These are phyloP conservation scores for Polydrusus pterygomalis DNA, from an alignment of 2,888 invertebrate species.

Conservation along the genomic window DNA sequence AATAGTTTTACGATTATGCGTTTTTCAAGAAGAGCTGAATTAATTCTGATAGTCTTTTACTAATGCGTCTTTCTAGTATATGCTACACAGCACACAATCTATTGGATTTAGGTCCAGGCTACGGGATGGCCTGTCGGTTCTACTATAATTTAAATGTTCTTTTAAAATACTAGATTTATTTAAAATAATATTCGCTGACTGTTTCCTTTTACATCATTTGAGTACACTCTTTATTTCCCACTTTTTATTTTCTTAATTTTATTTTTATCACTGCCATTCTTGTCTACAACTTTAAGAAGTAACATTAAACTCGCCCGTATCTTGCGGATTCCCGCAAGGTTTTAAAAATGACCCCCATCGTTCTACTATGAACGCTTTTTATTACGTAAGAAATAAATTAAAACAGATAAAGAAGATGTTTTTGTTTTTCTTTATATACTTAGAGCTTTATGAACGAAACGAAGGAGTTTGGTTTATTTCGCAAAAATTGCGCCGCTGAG, in stretches of 20 bases:
- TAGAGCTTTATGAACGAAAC: background rate
- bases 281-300: constrained; percentile 49
- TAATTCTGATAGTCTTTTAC: too few relatives aligned
- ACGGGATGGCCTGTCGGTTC: too few relatives aligned
- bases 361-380: constrained; percentile 41
- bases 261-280: constrained; percentile 44
- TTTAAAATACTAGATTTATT: too few relatives aligned
- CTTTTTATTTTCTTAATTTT: constrained; percentile 47
- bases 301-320: constrained; percentile 43
- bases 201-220: constrained; percentile 5
- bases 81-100: too few relatives aligned
- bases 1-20: too few relatives aligned
- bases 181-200: background rate
- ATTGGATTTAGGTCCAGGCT: too few relatives aligned
- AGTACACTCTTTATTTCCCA: constrained; percentile 17
- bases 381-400: constrained; percentile 46
- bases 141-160: too few relatives aligned
- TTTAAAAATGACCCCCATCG: constrained; percentile 51
- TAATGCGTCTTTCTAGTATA: too few relatives aligned
- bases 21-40: too few relatives aligned
- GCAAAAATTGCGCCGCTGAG: too few relatives aligned
- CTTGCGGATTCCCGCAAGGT: constrained; percentile 38
- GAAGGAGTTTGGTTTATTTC: too few relatives aligned
- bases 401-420: constrained; percentile 42
- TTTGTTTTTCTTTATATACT: constrained; percentile 16